Base-by-base conservation (phyloP, 2,797 vertebrate species). In the Cryptoblepharus egeriae region DNA sequence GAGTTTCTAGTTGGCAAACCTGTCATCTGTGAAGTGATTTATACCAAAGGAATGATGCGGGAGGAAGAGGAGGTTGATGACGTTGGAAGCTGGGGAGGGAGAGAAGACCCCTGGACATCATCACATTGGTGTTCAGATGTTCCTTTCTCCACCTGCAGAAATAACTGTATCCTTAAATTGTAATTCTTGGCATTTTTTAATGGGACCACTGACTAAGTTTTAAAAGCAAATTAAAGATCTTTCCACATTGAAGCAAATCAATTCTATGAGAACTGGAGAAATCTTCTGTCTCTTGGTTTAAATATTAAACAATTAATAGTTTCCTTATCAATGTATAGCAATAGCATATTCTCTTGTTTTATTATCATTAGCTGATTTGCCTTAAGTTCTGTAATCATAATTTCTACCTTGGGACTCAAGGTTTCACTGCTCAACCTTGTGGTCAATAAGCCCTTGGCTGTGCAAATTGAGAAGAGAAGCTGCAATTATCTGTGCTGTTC, bases 401-500 rank as follows among this genome's bases (percentile, higher is more conserved):
- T 82, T 5, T 91, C 88, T 2, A 82, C 68, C 75, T 82, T 87
- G 42, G 91, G 80, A 35, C 32, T 89, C 75, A 67, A 81, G 1
- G 87, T 57, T 0, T 61, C 93, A 3, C 88, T 10, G 42, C 45
- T 81, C 83, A 22, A 2, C 57, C 15, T 75, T 75, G 72, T 3
- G 91, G 85, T 90, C 95, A 45, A 99, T 98, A 81, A 99, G 95
- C 35, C 97, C 96, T 89, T 97, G 93, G 71, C 39, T 88, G 37
- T 95, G 96, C 88, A 99, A 82, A 89, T 99, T 99, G 39, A 99
- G 96, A 90, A 99, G 98, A 90, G 98, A 99, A 95, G 99, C 98
- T 0, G 98, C 98, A 20, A 99, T 99, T 91, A 99, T 97, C 18
- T 97, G 97, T 0, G 98, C 98, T 0, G 98, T 99, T 85, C 96